Evolutionary conservation across 1,140 invertebrate species (phyloP), one percentile per base, ranked within the genome.

Genomic region (Cyrtorhinus lividipennis): DNA sequence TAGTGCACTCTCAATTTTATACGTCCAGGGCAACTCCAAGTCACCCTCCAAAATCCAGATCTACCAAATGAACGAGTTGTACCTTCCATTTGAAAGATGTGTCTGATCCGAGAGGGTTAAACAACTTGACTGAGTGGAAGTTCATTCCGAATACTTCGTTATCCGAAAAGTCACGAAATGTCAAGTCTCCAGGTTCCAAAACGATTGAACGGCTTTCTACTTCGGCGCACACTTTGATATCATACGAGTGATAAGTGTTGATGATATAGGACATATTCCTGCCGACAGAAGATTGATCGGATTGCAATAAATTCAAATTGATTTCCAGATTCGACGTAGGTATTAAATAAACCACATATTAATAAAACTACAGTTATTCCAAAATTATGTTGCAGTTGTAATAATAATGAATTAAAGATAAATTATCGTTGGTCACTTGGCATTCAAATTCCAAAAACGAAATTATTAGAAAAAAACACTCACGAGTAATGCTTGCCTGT

Each of bases 221-320:
- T 2, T 68, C 66, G 1, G 70, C 69, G n/a, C 66, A 66, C 1
- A 72, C 61, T 8, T 57, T 65, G 26, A 73, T 59, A 13, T 72
- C 66, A 60, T 68, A 71, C 0, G 63, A 67, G 26, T 72, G 68
- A 63, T 69, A 68, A 2, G 69, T 67, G 22, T 73, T 73, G 8
- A 73, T 70, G 5, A 71, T 62, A 38, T 72, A 73, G 66, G 56
- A 45, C 15, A 66, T 46, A 25, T 59, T 64, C 22, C 65, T 66
- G 62, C 13, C n/a, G n/a, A n/a, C n/a, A n/a, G n/a, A n/a, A 62
- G 62, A 62, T n/a, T 44, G 45, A 26, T 23, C 2, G 24, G 1
- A 22, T 12, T n/a, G n/a, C n/a, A n/a, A n/a, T n/a, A n/a, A 13
- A 10, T 56, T 10, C n/a, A 56, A 18, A 13, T 56, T 56, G n/a